Percentiles rank a stretch among this genome's conserved stretches.
phyloP scores from a whole-genome alignment of 2,888 invertebrate species.

The Xanthorhoe designata region DNA sequence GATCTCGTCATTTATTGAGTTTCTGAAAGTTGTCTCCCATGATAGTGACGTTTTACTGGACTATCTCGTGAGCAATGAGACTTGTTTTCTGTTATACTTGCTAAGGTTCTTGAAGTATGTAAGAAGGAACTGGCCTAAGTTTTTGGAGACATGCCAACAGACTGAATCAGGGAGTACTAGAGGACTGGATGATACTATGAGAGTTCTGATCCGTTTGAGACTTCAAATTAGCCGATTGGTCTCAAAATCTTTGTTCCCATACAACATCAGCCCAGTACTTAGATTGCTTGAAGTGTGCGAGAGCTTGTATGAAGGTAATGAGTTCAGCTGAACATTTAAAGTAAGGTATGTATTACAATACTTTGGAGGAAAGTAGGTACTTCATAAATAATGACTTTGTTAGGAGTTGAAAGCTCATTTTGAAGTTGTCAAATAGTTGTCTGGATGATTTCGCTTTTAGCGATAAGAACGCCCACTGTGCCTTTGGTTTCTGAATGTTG shows the following conservation, averaged over 20 bases:
- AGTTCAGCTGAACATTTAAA: conserved; percentile 88
- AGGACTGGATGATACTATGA: conserved; percentile 93
- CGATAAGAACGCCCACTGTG: conserved; percentile 1
- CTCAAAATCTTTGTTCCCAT: conserved; percentile 93
- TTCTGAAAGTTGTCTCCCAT: conserved; percentile 92
- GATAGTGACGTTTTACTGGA: conserved; percentile 93
- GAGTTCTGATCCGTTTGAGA: conserved; percentile 91
- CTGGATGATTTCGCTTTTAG: background rate
- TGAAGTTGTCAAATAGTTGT: conserved; percentile 1
- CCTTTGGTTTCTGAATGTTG: background rate
- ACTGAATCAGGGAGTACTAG: conserved; percentile 83
- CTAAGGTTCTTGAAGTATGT: conserved; percentile 94
- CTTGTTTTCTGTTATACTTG: conserved; percentile 94
- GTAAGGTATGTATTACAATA: conserved; percentile 26
- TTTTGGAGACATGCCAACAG: conserved; percentile 90
- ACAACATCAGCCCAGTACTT: conserved; percentile 95
- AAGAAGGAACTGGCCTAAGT: conserved; percentile 93
- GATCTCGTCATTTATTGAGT: conserved; percentile 94
- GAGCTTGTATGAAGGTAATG: conserved; percentile 93
- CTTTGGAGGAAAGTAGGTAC: conserved; percentile 31
- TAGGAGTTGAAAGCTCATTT: background rate
- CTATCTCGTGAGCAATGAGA: conserved; percentile 95
- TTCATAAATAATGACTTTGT: conserved; percentile 12
- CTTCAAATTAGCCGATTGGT: conserved; percentile 93
- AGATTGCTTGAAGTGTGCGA: conserved; percentile 93